Base-by-base conservation (phyloP, 2,888 invertebrate genomes). In the Dryobotodes eremita region DNA sequence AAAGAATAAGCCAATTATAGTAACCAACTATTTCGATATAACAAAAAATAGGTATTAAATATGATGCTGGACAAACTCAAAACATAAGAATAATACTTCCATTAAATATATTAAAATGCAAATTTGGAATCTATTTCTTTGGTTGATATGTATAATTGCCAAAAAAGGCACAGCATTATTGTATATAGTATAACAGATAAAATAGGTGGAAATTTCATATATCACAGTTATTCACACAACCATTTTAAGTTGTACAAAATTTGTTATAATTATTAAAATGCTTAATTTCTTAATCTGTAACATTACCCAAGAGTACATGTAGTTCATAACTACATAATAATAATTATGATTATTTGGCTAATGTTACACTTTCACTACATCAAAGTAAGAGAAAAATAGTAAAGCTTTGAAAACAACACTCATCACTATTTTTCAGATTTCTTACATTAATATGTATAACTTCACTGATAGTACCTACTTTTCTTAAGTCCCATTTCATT, bases 211-310 rank as follows among this genome's bases (percentile, higher is more conserved):
- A 90, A 89, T 90, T 90, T 83, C 55, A 79, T 93, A 83, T 93
- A 93, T 93, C 93, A 93, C 93, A 93, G 93, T 89, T 87, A 82
- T 80, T 88, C 88, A 89, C 88, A 92, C 92, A 92, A 91, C 90
- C 86, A 85, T 83, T 66, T 73, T 46, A 77, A 88, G 90, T 90
- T 90, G 90, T 86, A 90, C 87, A 88, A 88, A 84, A 84, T 77
- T 82, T 69, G 68, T 79, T 59, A 82, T 80, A 83, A 84, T 71
- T 71, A 77, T 59, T 64, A 75, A 75, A 75, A 20, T 1, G 36
- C 72, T 70, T 81, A 75, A 75, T 66, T 71, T 81, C 55, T 77
- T 82, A 69, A 79, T 64, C 48, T 79, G 82, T 79, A 88, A 81
- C 86, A 88, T 79, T 72, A 87, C 70, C 83, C 82, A 80, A 83